Base-by-base conservation (phyloP, 2,888 invertebrate genomes). In the Rotaria macrura region DNA sequence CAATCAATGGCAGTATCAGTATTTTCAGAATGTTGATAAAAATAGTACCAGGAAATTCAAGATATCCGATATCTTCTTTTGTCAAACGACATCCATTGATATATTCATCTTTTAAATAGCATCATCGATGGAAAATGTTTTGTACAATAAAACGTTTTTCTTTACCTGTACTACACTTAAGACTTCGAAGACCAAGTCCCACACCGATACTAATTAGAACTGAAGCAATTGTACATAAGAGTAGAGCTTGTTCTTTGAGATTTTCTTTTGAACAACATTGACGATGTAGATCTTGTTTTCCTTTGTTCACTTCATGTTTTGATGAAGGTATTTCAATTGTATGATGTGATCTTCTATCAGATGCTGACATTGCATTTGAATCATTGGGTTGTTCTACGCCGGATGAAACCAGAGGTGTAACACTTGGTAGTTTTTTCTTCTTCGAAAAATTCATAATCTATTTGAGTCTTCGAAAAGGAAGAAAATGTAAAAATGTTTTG, bases 21-120 rank as follows among this genome's bases (percentile, higher is more conserved):
- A 94, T 93, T 90, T 94, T 94, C 86, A 94, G 90, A 90, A 93
- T 92, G 87, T 93, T 91, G 93, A 94, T 93, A 86, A 94, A 92
- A 20, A 94, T 91, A 88, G 94, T 93, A 89, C 94, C 94, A 2
- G 93, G 93, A 89, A 94, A 94, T 83, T 92, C 92, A 87, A 94
- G 91, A 84, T 86, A 86, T 2, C 38, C 20, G 29, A 86, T 86
- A 79, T 86, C 74, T 79, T 79, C 74, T 79, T 79, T 79, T 25
- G 74, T 79, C 2, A 79, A 23, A 38, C 74, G 38, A 79, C 74
- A 79, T 40, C 74, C 74, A 43, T 79, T 79, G 12, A 79, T 29
- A 43, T n/a, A n/a, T 79, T 79, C 43, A 43, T 79, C 74, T 79
- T 43, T 10, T 43, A 23, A 2, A 43, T 12, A 49, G 14, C 14